A percentile compares a stretch with the other conserved stretches of the same genome.
Evolutionary conservation across 2,797 vertebrate species (phyloP).

Genomic region (Leuciscus waleckii): DNA sequence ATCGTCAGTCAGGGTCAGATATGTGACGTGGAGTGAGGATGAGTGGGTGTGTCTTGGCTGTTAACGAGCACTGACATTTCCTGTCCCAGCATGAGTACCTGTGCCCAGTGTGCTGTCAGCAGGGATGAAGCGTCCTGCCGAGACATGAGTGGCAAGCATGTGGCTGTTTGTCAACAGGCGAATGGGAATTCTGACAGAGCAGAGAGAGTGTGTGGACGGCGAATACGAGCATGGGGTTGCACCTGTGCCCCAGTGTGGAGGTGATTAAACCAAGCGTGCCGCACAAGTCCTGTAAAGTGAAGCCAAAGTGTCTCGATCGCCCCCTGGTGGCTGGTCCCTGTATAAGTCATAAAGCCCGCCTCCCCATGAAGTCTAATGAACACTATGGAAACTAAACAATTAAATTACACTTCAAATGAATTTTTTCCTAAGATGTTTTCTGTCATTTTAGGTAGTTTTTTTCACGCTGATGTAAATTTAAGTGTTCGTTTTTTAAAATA

Average conservation of each 20-base stretch:
- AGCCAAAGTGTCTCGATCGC: no score
- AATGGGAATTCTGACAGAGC: constrained; percentile 43
- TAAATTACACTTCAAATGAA: no score
- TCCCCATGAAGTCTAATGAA: no score
- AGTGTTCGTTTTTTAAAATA: no score
- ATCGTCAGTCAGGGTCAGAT: neutral
- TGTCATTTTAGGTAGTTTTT: no score
- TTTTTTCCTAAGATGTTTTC: no score
- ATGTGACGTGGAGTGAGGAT: constrained; percentile 14
- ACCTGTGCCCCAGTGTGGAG: constrained; percentile 48
- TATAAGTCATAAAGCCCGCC: no score
- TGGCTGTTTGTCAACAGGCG: constrained; percentile 45
- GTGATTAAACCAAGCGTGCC: no score
- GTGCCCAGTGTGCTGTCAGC: constrained; percentile 68
- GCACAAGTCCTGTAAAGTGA: no score
- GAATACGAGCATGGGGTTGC: constrained; percentile 52
- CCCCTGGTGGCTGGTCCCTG: no score
- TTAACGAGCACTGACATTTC: constrained; percentile 82
- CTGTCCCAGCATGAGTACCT: constrained; percentile 72
- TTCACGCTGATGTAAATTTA: no score
- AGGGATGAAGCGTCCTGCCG: constrained; percentile 67
- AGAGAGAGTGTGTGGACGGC: constrained; percentile 14
- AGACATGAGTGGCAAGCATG: constrained; percentile 56
- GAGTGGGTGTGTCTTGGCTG: constrained; percentile 61
- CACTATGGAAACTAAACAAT: no score